These are phyloP conservation scores for Arothron firmamentum DNA, from an alignment of 2,113 vertebrate species.

Conservation along the genomic window DNA sequence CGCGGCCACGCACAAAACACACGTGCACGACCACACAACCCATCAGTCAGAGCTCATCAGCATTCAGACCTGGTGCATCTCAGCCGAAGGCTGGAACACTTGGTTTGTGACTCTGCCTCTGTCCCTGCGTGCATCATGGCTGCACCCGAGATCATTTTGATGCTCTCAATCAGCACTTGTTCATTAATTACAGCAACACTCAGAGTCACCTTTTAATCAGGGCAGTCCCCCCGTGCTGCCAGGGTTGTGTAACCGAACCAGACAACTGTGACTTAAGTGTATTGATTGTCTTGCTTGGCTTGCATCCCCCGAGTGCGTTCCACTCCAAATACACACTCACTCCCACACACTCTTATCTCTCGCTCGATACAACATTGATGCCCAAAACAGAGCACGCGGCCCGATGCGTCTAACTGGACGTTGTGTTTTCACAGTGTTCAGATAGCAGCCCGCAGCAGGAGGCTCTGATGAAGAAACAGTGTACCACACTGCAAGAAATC, in stretches of 20 bases:
- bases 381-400: too few relatives aligned
- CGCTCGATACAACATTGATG: not conserved
- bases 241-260: constrained; percentile 25
- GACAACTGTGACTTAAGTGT: constrained; percentile 46
- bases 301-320: constrained; percentile 52
- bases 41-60: constrained; percentile 15
- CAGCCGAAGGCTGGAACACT: too few relatives aligned
- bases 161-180: constrained; percentile 47
- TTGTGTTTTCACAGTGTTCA: constrained; percentile 69
- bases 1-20: constrained; percentile 4
- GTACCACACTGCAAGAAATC: constrained; percentile 81
- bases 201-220: constrained; percentile 46
- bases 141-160: constrained; percentile 26
- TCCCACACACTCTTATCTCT: constrained; percentile 15
- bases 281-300: constrained; percentile 59
- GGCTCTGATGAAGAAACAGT: constrained; percentile 85
- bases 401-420: not conserved
- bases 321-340: constrained; percentile 19
- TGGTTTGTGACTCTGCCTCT: constrained; percentile 20
- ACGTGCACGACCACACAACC: constrained; percentile 1
- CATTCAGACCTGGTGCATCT: too few relatives aligned
- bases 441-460: constrained; percentile 76
- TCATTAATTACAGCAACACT: constrained; percentile 37
- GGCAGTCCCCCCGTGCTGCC: constrained; percentile 17
- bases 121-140: constrained; percentile 28